Conservation (phyloP, 2,797 vertebrate genomes). For the Platyrinchus mystaceus region DNA sequence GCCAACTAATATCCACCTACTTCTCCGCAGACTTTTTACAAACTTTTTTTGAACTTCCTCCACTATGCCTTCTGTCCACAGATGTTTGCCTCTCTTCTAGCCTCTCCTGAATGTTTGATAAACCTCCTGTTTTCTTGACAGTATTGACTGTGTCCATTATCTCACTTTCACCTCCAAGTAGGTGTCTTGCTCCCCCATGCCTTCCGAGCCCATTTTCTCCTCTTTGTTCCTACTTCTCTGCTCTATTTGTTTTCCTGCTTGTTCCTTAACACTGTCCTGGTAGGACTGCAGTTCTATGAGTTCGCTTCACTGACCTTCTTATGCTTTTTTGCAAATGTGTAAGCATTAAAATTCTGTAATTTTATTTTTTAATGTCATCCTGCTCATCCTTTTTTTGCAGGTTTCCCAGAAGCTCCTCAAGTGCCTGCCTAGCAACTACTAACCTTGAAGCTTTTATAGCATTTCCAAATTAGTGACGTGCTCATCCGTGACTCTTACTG, state of each 20-base stretch:
- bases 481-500: background rate
- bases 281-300: background rate
- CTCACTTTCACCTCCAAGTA: background rate
- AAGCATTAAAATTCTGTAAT: background rate
- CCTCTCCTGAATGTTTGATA: background rate
- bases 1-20: background rate
- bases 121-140: background rate
- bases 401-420: background rate
- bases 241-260: background rate
- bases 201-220: background rate
- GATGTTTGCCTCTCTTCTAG: background rate
- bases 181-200: background rate
- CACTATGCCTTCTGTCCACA: background rate
- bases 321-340: background rate
- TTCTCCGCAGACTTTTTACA: background rate
- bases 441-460: background rate
- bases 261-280: background rate
- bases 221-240: background rate
- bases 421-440: background rate
- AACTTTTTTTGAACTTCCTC: background rate
- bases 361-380: background rate
- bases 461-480: background rate
- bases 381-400: background rate
- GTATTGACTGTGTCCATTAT: background rate
- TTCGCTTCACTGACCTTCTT: background rate